phyloP scores from a whole-genome alignment of 2,113 vertebrate genomes.

The Cavia porcellus region DNA sequence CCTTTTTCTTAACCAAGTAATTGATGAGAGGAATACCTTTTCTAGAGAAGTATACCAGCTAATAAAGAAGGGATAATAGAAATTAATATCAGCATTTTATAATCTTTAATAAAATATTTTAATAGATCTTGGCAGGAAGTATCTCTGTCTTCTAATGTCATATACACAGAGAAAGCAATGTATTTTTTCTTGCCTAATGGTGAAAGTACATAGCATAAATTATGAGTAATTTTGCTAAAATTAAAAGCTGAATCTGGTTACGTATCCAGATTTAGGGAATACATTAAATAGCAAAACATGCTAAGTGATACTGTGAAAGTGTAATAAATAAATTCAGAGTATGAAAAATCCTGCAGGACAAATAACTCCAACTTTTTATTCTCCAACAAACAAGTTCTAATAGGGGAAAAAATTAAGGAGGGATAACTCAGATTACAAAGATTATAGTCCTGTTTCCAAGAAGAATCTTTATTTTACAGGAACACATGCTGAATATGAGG shows the following conservation, averaged over 20 bases:
- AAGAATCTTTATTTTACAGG: neutral
- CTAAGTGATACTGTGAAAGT: neutral
- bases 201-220: neutral
- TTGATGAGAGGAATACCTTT: slow-evolving; percentile 23
- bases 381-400: neutral
- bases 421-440: slow-evolving; percentile 1
- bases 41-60: slow-evolving; percentile 6
- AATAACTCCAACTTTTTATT: neutral
- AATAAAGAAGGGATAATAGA: neutral
- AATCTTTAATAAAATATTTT: neutral
- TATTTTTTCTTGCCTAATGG: neutral
- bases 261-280: slow-evolving; percentile 34
- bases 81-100: slow-evolving; percentile 37
- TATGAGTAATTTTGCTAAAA: slow-evolving; percentile 7
- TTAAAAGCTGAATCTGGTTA: slow-evolving; percentile 11
- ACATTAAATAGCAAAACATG: neutral
- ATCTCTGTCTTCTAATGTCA: neutral
- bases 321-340: neutral
- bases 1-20: neutral
- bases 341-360: neutral
- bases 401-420: neutral
- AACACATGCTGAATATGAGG: neutral
- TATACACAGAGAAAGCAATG: neutral
- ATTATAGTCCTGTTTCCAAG: neutral
- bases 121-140: neutral